Base-by-base conservation (phyloP, 2,888 invertebrate genomes). In the Nephrotoma flavescens region DNA sequence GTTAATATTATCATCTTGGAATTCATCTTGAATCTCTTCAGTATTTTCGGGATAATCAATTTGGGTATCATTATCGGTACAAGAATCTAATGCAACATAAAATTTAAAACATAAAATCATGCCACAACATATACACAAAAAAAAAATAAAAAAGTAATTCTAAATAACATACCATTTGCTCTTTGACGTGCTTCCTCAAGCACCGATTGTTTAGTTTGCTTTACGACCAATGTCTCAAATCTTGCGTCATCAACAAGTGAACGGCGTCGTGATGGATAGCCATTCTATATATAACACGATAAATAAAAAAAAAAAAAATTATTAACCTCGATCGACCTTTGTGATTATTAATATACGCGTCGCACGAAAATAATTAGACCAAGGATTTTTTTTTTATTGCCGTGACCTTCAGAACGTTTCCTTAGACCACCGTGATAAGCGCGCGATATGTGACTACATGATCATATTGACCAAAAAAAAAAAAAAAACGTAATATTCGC, bases 171-270 rank as follows among this genome's bases (percentile, higher is more conserved):
- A 97, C 97, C 97, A 93, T 97, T 96, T 89, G 96, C 95, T 90
- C 96, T 94, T 91, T 95, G 95, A 90, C 97, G 95, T 89, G 97
- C 97, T 92, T 97, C 97, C 91, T 97, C 97, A 90, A 98, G 93
- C 89, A 97, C 97, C 90, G 95, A 96, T 93, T 97, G 96, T 92
- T 97, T 97, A 91, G 96, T 97, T 93, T 98, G 97, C 92, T 97
- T 97, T 90, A 98, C 98, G 89, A 98, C 97, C 90, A 97, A 94
- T 88, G 97, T 97, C 92, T 99, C 99, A 92, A 99, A 99, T 90
- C 98, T 96, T 89, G 99, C 99, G 92, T 99, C 99, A 90, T 98
- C 99, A 87, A 99, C 99, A 88, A 99, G 94, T 88, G 98, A 98
- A 90, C 98, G 96, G 89, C 98, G 95, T 90, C 98, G 95, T 88